These are phyloP conservation scores for Melanargia galathea DNA, from an alignment of 2,888 invertebrate species.

Conservation along the genomic window DNA sequence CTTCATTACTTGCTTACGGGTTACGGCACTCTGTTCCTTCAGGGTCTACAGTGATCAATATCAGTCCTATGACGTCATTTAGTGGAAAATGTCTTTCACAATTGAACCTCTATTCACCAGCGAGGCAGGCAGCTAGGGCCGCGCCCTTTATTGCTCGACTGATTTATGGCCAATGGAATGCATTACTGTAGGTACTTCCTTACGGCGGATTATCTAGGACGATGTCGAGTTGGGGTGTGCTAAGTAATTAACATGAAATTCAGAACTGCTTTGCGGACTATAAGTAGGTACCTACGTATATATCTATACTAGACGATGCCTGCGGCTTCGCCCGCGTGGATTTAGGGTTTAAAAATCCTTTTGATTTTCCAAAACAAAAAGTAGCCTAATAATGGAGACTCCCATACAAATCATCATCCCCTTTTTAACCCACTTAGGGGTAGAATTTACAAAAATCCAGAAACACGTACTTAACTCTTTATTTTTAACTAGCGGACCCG, in stretches of 20 bases:
- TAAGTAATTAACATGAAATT: conserved; percentile 23
- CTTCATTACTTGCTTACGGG: no score
- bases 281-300: no score
- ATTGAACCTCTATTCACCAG: not conserved
- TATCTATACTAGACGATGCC: no score
- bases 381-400: no score
- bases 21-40: not conserved
- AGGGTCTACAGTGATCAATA: not conserved
- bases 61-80: not conserved
- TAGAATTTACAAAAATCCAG: no score
- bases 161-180: conserved; percentile 38
- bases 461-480: no score
- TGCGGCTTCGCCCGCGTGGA: no score
- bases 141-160: conserved; percentile 27
- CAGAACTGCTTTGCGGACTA: not conserved
- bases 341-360: no score
- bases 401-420: no score
- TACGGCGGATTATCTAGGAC: conserved; percentile 19
- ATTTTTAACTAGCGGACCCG: no score
- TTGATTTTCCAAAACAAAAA: no score
- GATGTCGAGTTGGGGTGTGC: not conserved
- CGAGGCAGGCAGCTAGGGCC: conserved; percentile 11
- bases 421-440: no score
- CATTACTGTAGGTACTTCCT: conserved; percentile 20
- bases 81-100: not conserved